phyloP scores from a whole-genome alignment of 2,888 invertebrate genomes.

The Apodemia mormo region DNA sequence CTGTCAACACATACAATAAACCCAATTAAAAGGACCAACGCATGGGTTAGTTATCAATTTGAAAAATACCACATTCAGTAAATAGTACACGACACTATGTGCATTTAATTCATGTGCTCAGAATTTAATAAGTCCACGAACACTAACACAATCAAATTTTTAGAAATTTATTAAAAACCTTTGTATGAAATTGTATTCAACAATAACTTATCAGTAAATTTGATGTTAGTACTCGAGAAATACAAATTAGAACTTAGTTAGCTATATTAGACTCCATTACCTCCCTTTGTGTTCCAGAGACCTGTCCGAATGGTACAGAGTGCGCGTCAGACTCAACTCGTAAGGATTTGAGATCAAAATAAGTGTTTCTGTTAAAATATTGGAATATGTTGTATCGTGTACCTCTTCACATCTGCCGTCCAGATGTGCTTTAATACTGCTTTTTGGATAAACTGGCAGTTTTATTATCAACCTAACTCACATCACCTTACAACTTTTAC shows the following conservation, averaged over 20 bases:
- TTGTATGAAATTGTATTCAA: background rate
- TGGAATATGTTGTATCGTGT: conserved; percentile 76
- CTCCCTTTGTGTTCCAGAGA: conserved; percentile 81
- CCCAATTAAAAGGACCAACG: conserved; percentile 52
- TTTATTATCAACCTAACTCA: conserved; percentile 43
- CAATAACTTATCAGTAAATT: background rate
- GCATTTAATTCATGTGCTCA: conserved; percentile 15
- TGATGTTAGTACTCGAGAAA: conserved; percentile 16
- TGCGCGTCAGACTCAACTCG: conserved; percentile 93
- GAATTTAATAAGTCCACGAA: conserved; percentile 2
- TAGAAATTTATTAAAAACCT: background rate
- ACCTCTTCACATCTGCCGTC: conserved; percentile 77
- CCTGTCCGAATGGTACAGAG: conserved; percentile 91
- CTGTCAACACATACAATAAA: conserved; percentile 71
- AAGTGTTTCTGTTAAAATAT: conserved; percentile 75
- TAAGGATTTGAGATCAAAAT: conserved; percentile 84
- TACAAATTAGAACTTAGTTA: conserved; percentile 27
- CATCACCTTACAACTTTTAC: conserved; percentile 23
- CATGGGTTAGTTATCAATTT: conserved; percentile 49
- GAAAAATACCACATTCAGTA: background rate
- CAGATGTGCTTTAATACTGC: conserved; percentile 74
- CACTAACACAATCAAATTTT: background rate
- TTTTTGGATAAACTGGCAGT: conserved; percentile 75
- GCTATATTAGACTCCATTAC: conserved; percentile 61
- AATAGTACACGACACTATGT: conserved; percentile 13